A percentile compares a stretch with the other conserved stretches of the same genome.
Conservation (phyloP, 2,888 invertebrate genomes). For the Clitarchus hookeri region DNA sequence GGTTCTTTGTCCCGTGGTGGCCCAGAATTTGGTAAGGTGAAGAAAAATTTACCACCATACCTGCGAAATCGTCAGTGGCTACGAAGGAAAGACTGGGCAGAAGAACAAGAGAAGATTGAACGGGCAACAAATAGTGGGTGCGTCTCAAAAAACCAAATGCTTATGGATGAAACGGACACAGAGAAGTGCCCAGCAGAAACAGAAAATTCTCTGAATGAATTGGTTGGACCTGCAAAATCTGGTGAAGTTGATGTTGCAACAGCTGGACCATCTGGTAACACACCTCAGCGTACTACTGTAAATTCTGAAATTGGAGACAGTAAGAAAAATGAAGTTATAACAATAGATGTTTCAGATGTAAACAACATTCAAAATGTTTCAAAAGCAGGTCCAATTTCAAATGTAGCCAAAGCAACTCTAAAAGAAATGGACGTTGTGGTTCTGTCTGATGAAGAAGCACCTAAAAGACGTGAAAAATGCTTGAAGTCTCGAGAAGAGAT, state of each 20-base stretch:
- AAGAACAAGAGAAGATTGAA: conserved; percentile 43
- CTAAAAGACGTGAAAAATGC: background rate
- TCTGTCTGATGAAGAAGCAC: conserved; percentile 5
- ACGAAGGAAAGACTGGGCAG: conserved; percentile 62
- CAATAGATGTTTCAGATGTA: background rate
- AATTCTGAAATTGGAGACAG: background rate
- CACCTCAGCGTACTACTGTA: background rate
- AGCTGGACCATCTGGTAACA: background rate
- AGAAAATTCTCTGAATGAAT: background rate
- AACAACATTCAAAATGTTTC: background rate
- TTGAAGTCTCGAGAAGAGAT: background rate
- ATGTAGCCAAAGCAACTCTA: background rate
- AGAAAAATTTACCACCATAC: conserved; percentile 56
- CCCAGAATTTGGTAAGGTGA: conserved; percentile 55
- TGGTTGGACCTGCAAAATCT: background rate
- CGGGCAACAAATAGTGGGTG: background rate
- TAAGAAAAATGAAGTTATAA: background rate
- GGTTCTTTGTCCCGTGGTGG: conserved; percentile 66
- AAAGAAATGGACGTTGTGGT: background rate
- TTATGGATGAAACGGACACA: background rate
- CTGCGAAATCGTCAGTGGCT: conserved; percentile 65
- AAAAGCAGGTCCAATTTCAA: background rate
- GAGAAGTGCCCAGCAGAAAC: background rate
- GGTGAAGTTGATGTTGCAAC: background rate
- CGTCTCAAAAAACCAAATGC: background rate